Evolutionary conservation across 2,888 invertebrate genomes (phyloP), one percentile per base, ranked within the genome.

Genomic region (Chrysomela aeneicollis): DNA sequence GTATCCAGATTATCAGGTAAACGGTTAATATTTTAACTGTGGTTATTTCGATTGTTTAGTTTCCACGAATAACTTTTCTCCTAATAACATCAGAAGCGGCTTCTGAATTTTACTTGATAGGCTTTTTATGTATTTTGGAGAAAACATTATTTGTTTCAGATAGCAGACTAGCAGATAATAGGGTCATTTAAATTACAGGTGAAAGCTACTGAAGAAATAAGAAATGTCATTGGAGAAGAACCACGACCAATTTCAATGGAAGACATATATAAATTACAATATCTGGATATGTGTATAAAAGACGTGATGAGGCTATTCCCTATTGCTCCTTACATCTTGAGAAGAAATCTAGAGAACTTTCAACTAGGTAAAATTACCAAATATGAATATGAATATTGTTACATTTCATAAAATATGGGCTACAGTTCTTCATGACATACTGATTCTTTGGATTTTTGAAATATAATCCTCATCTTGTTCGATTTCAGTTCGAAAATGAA

Each of bases 1-100:
- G 78, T 77, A 80, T 70, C 78, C 77, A n/a, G 74, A 77, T 63
- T 73, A 77, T 71, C 79, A 80, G 71, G 78, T 77, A 72, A 62
- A 55, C 42, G n/a, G 3, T 42, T 4, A n/a, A 42, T 26, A 26
- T 5, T 26, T 26, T n/a, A n/a, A n/a, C n/a, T n/a, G n/a, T n/a
- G n/a, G n/a, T n/a, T n/a, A n/a, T n/a, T n/a, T n/a, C n/a, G n/a
- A n/a, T n/a, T n/a, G n/a, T n/a, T n/a, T n/a, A n/a, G n/a, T n/a
- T n/a, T n/a, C n/a, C n/a, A n/a, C n/a, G n/a, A n/a, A n/a, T n/a
- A n/a, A n/a, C n/a, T n/a, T n/a, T n/a, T n/a, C n/a, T n/a, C n/a
- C n/a, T n/a, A n/a, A n/a, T n/a, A n/a, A n/a, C n/a, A n/a, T n/a
- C n/a, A n/a, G n/a, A n/a, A n/a, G n/a, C n/a, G n/a, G n/a, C n/a